Evolutionary conservation across 1,140 invertebrate genomes (phyloP).

Genomic region (Trichogramma pretiosum): DNA sequence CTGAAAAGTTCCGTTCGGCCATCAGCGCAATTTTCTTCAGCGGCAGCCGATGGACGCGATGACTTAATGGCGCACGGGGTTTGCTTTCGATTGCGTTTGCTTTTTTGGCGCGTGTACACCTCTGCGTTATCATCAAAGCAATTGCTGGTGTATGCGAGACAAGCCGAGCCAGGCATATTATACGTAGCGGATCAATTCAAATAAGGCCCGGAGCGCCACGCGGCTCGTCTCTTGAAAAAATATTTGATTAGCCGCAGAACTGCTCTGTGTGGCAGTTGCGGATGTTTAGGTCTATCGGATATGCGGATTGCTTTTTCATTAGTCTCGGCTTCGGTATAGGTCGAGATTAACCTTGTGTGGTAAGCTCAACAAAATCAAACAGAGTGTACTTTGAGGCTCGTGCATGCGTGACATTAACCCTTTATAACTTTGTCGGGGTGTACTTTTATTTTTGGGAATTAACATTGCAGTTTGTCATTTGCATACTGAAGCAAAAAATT

Average conservation of each 20-base stretch:
- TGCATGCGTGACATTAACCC: too few species aligned
- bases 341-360: neutral
- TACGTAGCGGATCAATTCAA: slow-evolving; percentile 15
- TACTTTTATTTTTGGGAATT: too few species aligned
- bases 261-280: neutral
- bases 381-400: too few species aligned
- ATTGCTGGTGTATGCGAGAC: too few species aligned
- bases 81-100: slow-evolving; percentile 3
- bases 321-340: neutral
- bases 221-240: slow-evolving; percentile 9
- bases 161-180: neutral
- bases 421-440: too few species aligned
- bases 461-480: too few species aligned
- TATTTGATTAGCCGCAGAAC: slow-evolving; percentile 10
- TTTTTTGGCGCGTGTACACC: neutral
- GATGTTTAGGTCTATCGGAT: neutral
- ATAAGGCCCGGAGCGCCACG: neutral
- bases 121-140: too few species aligned
- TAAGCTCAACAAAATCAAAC: slow-evolving; percentile 8
- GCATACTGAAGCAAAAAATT: too few species aligned
- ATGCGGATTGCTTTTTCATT: slow-evolving; percentile 12
- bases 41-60: too few species aligned
- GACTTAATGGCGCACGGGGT: neutral
- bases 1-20: too few species aligned
- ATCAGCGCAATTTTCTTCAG: too few species aligned